Evolutionary conservation across 1,140 invertebrate species (phyloP), one percentile per base, ranked within the genome.

Genomic region (Zaprionus taronus): DNA sequence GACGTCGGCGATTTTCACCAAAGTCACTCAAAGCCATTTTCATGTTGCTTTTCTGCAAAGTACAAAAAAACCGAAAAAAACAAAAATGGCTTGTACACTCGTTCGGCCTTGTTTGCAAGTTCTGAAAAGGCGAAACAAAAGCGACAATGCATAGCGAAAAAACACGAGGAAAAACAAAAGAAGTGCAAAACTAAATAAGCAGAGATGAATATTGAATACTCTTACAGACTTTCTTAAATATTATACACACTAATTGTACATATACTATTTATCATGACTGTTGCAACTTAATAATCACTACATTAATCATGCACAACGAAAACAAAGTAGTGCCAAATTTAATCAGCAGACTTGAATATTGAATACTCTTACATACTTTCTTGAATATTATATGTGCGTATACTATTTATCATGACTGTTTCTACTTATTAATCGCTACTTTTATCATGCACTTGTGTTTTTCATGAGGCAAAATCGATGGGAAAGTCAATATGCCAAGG

Each of bases 11-110:
- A 64, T 74, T 80, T 76, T 69, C 70, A 53, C 84, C 86, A 87
- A 80, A 84, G 85, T 84, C 83, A 91, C 81, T 92, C 79, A 91
- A 85, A 91, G 83, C 72, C 91, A 92, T 92, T 92, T 91, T 79
- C 73, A 91, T 85, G 91, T 91, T 26, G 79, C 79, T 66, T 68
- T 61, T 75, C 81, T 82, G 81, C 68, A 66, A 56, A 74, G 72
- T 63, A 72, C 66, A 75, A 79, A 55, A 64, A 22, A 49, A 49
- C n/a, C 44, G 7, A n/a, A 55, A 22, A 71, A 61, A 76, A 62
- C 68, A 79, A 75, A 84, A 84, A 79, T 71, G 71, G 72, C 79
- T 68, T 62, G 64, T 80, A 71, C 63, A 31, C 60, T 47, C 55
- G 69, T 41, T 55, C 81, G 81, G 85, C 81, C 76, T 90, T 89